phyloP scores from a whole-genome alignment of 2,113 vertebrate genomes.

The Heterochromis multidens region DNA sequence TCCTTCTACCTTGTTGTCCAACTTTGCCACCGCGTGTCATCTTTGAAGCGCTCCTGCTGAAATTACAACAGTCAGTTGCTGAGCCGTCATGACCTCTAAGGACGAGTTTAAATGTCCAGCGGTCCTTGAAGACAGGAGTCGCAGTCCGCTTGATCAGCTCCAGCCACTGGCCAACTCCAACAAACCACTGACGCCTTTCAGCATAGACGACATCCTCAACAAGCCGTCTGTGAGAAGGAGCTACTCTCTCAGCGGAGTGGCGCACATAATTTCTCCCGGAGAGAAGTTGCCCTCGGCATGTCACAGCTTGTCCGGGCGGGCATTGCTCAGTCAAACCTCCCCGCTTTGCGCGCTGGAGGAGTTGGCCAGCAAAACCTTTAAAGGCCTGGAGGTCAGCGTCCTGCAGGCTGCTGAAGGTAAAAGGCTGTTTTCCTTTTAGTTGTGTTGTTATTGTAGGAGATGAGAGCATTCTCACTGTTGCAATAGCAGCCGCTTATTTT shows the following conservation, averaged over 20 bases:
- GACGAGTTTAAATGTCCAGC: slow-evolving; percentile 83
- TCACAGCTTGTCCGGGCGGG: slow-evolving; percentile 83
- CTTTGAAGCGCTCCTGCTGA: neutral
- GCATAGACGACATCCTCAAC: slow-evolving; percentile 97
- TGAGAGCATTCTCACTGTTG: neutral
- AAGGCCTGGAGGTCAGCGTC: slow-evolving; percentile 95
- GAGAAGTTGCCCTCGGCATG: slow-evolving; percentile 81
- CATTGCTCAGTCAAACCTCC: slow-evolving; percentile 89
- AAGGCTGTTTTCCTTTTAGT: neutral
- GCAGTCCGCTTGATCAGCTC: slow-evolving; percentile 92
- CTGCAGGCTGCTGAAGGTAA: slow-evolving; percentile 96
- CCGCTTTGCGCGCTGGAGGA: slow-evolving; percentile 96
- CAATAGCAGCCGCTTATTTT: neutral
- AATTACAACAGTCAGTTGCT: neutral
- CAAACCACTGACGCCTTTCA: slow-evolving; percentile 97
- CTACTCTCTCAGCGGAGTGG: slow-evolving; percentile 89
- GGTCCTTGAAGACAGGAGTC: slow-evolving; percentile 79
- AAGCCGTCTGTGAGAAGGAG: slow-evolving; percentile 90
- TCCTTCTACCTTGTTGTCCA: neutral
- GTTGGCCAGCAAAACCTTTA: slow-evolving; percentile 97
- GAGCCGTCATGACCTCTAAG: slow-evolving; percentile 86
- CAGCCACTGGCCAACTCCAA: slow-evolving; percentile 95
- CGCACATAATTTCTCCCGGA: slow-evolving; percentile 83
- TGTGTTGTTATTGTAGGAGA: neutral
- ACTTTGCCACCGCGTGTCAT: neutral